phyloP scores from a whole-genome alignment of 64 coral and sea anemone genomes.

The Montipora capricornis region DNA sequence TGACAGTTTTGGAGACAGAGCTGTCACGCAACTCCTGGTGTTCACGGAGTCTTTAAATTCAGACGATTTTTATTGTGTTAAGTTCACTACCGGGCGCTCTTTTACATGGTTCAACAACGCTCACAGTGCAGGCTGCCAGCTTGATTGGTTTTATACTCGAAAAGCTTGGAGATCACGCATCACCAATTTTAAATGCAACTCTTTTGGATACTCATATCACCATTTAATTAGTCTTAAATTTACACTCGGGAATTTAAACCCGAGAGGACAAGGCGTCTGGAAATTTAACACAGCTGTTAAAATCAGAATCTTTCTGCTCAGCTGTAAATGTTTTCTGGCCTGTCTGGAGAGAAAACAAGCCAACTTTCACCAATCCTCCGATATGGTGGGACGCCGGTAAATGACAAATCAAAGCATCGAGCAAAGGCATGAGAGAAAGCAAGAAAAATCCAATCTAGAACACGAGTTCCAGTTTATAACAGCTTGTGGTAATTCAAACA shows the following conservation, averaged over 20 bases:
- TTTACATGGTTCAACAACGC: not conserved
- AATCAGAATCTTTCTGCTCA: not conserved
- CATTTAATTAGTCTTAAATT: not conserved
- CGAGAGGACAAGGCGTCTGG: not conserved
- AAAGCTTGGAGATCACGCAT: not conserved
- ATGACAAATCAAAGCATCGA: not conserved
- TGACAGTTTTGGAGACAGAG: too few relatives aligned
- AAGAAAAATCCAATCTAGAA: not conserved
- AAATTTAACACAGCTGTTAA: not conserved
- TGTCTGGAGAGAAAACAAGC: not conserved
- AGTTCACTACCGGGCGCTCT: fast-evolving
- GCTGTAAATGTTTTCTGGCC: not conserved
- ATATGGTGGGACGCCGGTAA: conserved; percentile 27
- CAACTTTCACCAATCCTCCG: not conserved
- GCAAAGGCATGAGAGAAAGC: not conserved
- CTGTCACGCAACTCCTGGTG: not conserved
- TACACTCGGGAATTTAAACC: not conserved
- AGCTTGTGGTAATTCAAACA: not conserved
- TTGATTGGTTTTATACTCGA: not conserved
- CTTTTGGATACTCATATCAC: not conserved
- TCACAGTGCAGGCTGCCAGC: not conserved
- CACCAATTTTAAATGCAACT: too few relatives aligned
- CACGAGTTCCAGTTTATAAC: not conserved
- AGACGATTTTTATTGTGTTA: not conserved
- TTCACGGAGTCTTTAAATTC: not conserved